These are phyloP conservation scores for Chymomyza caudatula DNA, from an alignment of 2,888 invertebrate genomes.

Conservation along the genomic window DNA sequence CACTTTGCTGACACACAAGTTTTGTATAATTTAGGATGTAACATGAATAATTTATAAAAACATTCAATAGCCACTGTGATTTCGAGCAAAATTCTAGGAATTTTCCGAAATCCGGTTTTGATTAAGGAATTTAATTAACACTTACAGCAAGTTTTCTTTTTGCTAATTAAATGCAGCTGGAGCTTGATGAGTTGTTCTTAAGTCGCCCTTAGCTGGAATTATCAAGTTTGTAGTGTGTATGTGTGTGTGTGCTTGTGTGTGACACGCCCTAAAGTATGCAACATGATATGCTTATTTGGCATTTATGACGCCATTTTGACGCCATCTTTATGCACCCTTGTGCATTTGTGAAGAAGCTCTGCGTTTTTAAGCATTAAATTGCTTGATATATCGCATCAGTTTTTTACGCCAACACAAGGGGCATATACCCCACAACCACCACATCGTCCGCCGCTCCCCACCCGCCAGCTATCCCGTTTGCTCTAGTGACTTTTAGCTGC, in stretches of 20 bases:
- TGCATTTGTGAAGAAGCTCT: conserved; percentile 40
- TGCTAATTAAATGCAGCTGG: background rate
- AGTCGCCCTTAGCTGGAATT: background rate
- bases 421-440: background rate
- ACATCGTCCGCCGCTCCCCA: conserved; percentile 17
- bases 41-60: conserved; percentile 63
- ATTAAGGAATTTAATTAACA: background rate
- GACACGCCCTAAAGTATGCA: conserved; percentile 49
- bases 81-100: background rate
- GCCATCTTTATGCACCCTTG: conserved; percentile 50
- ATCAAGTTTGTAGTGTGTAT: background rate
- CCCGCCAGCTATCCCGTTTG: conserved; percentile 28
- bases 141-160: background rate
- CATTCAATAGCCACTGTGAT: conserved; percentile 30
- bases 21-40: conserved; percentile 35
- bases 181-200: background rate
- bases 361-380: conserved; percentile 67
- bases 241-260: no score
- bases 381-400: conserved; percentile 61
- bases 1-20: conserved; percentile 45
- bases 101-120: background rate
- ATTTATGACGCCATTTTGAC: conserved; percentile 62
- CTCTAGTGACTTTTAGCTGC: conserved; percentile 27
- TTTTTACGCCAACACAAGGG: background rate
- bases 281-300: conserved; percentile 62